Evolutionary conservation across 1,140 invertebrate genomes (phyloP), one percentile per base, ranked within the genome.

Genomic region (Latrodectus geometricus): DNA sequence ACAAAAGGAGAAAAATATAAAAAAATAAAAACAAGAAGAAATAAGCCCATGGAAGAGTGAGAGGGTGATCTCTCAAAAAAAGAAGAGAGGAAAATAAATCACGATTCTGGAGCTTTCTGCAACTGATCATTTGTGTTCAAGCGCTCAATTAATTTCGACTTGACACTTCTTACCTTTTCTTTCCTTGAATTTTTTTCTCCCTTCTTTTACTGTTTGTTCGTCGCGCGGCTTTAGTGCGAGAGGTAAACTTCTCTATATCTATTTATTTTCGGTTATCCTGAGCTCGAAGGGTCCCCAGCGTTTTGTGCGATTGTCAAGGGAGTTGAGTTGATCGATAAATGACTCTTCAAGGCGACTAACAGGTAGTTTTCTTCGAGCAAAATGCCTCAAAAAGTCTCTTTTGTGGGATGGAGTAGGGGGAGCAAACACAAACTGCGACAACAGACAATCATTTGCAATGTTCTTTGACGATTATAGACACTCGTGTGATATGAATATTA

Each of bases 61-160:
- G 35, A 35, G 35, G 35, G 35, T 35, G 35, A 35, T 35, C 35
- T 35, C 35, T 35, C 35, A 3, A 35, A 35, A 35, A 35, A 35
- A 35, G 35, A 5, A 35, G 35, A 35, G 17, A 52, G 56, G 21
- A 76, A 84, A 84, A 84, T 84, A 76, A 84, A 84, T 84, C 82
- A 84, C 73, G 61, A 35, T n/a, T 70, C 78, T 74, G 23, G 61
- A 74, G 54, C 80, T 70, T 74, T 83, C 56, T 83, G 80, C 80
- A 84, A 84, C 82, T 84, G 82, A 84, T 84, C 82, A 84, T 84
- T 84, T 84, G 73, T 84, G 82, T 84, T 84, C 56, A 76, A 76
- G 82, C 82, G 74, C 82, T 84, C 82, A 84, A 84, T 84, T 84
- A 84, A 84, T 84, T 84, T 84, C 73, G 35, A 66, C 82, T 76